A percentile compares a stretch with the other conserved stretches of the same genome.
Conservation (phyloP, 1,140 invertebrate species). For the Himalopsyche phryganea region DNA sequence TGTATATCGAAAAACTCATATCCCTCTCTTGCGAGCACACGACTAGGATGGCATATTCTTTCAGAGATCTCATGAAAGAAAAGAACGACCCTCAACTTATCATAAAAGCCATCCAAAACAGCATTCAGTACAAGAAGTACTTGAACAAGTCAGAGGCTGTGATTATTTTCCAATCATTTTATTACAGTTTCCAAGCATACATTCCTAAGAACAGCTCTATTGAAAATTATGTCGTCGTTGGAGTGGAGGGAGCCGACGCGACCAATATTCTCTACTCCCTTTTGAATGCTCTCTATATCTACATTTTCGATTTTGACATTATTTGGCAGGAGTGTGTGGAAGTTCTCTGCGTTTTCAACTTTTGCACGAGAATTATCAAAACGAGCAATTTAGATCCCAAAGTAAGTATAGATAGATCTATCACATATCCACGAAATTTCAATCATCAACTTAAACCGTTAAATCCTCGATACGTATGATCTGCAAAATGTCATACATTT, state of each 20-base stretch:
- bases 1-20: conserved; percentile 61
- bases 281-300: conserved; percentile 58
- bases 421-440: no score
- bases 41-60: conserved; percentile 57
- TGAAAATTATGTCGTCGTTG: conserved; percentile 18
- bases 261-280: conserved; percentile 56
- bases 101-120: conserved; percentile 60
- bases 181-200: conserved; percentile 63
- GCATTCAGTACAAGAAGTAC: conserved; percentile 53
- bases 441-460: no score
- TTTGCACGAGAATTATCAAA: conserved; percentile 55
- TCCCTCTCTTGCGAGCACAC: conserved; percentile 60
- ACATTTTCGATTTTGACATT: conserved; percentile 67
- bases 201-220: conserved; percentile 39
- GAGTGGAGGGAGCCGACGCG: conserved; percentile 35
- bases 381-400: conserved; percentile 51
- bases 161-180: conserved; percentile 66
- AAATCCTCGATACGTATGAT: no score
- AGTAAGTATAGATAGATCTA: conserved; percentile 44
- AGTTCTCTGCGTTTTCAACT: conserved; percentile 58
- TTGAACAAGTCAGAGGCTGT: conserved; percentile 62
- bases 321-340: conserved; percentile 72
- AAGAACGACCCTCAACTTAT: conserved; percentile 54
- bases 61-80: conserved; percentile 53
- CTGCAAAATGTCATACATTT: no score